Evolutionary conservation across 2,888 invertebrate species (phyloP).

Genomic region (Geotrupes spiniger): DNA sequence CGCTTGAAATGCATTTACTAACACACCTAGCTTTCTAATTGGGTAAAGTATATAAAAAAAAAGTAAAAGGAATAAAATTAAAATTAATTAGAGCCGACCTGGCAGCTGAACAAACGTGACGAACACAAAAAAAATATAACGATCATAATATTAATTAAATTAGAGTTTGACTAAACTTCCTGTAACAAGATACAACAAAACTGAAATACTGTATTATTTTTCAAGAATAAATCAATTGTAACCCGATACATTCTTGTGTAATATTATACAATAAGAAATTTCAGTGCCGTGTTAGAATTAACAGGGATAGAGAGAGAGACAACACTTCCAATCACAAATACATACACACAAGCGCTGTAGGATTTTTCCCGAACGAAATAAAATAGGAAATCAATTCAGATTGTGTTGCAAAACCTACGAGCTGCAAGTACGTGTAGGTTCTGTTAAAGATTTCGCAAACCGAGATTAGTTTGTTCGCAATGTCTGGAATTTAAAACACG

Average conservation of each 20-base stretch:
- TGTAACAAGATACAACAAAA: background rate
- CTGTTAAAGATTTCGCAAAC: conserved; percentile 21
- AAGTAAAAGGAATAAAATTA: too few species aligned
- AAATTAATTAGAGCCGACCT: too few species aligned
- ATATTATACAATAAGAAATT: conserved; percentile 3
- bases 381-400: conserved; percentile 10
- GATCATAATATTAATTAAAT: conserved; percentile 6
- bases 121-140: background rate
- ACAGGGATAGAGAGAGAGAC: background rate
- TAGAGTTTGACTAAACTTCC: conserved; percentile 1
- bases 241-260: conserved; percentile 1
- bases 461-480: conserved; percentile 24
- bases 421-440: conserved; percentile 20
- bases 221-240: conserved; percentile 1
- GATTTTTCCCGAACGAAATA: background rate
- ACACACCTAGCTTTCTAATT: too few species aligned
- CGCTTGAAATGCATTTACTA: too few species aligned
- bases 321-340: conserved; percentile 3
- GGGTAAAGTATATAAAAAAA: too few species aligned
- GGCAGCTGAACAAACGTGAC: too few species aligned
- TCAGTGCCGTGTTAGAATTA: background rate
- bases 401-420: conserved; percentile 23
- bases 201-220: background rate
- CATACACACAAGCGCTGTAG: background rate
- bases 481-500: conserved; percentile 24